phyloP scores from a whole-genome alignment of 2,888 invertebrate genomes.

The Lasioglossum pauxillum region DNA sequence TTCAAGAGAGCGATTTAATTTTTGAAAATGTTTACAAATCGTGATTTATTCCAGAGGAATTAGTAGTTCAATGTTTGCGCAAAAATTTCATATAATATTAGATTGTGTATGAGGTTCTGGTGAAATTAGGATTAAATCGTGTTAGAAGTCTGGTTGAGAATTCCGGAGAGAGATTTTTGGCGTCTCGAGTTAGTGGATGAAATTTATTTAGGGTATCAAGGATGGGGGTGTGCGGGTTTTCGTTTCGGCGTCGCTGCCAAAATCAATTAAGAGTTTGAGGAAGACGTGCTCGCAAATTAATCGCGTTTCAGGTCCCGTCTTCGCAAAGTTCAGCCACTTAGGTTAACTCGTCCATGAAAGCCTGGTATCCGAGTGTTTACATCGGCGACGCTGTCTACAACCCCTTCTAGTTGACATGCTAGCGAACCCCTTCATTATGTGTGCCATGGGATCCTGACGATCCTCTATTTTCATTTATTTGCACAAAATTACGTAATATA shows the following conservation, averaged over 20 bases:
- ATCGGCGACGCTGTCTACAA: not conserved
- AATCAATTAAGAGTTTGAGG: constrained; percentile 42
- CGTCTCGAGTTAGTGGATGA: not conserved
- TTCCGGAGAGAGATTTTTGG: not conserved
- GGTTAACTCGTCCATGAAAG: constrained; percentile 28
- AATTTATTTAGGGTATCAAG: not conserved
- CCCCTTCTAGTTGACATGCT: not conserved
- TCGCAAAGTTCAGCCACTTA: constrained; percentile 41
- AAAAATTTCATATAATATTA: not conserved
- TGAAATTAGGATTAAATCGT: not conserved
- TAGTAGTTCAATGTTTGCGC: not conserved
- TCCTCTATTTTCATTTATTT: not conserved
- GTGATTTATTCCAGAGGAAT: not conserved
- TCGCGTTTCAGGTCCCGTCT: constrained; percentile 28
- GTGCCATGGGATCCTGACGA: not conserved
- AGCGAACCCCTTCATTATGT: not conserved
- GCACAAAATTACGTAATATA: not conserved
- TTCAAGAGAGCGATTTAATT: no score
- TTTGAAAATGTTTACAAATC: not conserved
- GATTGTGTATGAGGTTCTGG: not conserved
- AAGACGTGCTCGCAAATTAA: constrained; percentile 43
- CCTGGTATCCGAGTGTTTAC: constrained; percentile 35
- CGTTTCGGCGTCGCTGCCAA: constrained; percentile 2
- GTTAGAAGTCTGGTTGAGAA: not conserved
- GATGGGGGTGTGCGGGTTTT: constrained; percentile 6